Base-by-base conservation (phyloP, 2,888 invertebrate genomes). In the Ptychoptera contaminata region DNA sequence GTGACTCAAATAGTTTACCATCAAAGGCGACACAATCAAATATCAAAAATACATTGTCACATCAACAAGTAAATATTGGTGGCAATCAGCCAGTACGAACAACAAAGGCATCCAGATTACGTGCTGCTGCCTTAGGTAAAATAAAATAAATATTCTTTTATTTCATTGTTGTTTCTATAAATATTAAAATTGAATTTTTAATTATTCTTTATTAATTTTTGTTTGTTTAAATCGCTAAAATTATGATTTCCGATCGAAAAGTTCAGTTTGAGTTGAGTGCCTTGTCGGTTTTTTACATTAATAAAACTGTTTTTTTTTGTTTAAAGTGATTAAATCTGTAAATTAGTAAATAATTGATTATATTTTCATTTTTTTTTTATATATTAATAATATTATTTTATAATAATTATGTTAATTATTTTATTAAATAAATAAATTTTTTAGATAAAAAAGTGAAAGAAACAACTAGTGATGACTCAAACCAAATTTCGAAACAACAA, bases 91-190 rank as follows among this genome's bases (percentile, higher is more conserved):
- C 67, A 47, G 78, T 82, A 54, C 72, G 82, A 62, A 76, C 79
- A 52, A 83, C 82, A 45, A 72, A 79, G 58, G 72, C 82, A 31
- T 82, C 82, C 50, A 73, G 80, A 52, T 68, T 83, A 48, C 71
- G 82, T 62, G 79, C 79, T 47, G 77, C 79, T 46, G 77, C 77
- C 50, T 58, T 63, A 52, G 65, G 65, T 65, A 62, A 63, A 44
- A 61, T 62, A 48, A 35, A n/a, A n/a, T 37, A 12, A 37, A 41
- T 31, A 10, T 31, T 31, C 31, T 31, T 34, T 11, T 34, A 10
- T 32, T 32, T 30, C n/a, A 14, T 4, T 7, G 16, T 41, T 30
- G 30, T 8, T 9, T 8, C n/a, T 4, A 11, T 9, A 11, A 32
- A 32, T 32, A 11, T 32, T 32, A 32, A 32, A 9, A 32, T 32